Evolutionary conservation across 2,113 vertebrate genomes (phyloP), one percentile per base, ranked within the genome.

Genomic region (Apteryx owenii): DNA sequence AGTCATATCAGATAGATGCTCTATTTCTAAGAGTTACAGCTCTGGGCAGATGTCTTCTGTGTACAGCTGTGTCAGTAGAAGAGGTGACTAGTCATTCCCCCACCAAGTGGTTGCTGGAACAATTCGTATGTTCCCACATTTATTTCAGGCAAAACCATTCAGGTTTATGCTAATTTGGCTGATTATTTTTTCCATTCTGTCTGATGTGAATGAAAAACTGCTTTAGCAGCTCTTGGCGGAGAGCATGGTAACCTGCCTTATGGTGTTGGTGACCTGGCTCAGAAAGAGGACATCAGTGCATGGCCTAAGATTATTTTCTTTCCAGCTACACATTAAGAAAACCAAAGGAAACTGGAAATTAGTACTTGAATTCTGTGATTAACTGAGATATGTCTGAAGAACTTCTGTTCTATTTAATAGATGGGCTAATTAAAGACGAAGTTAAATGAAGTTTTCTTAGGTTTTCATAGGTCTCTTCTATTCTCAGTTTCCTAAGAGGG

Each of bases 181-280:
- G 44, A 60, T 33, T 58, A 58, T 17, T 58, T 58, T 60, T 60
- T 33, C 29, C 29, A 16, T 33, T 54, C 16, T 29, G 16, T 66
- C 68, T 90, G 13, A 8, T 71, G 17, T 83, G 33, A 90, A 73
- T 23, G 17, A 62, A 83, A 77, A 78, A 26, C 3, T 8, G 3
- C 18, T n/a, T 84, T 60, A 50, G 54, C 19, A 73, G 33, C 46
- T 66, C 8, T 56, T 29, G 36, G 17, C 9, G 19, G 31, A 65
- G 9, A 65, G 9, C 38, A 70, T 5, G 4, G 6, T 48, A 38
- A 31, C 22, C 23, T 65, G 21, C 17, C 10, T 89, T 78, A 36
- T 7, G 50, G 54, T 70, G 26, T 10, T 64, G 46, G 18, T 71
- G 60, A 10, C 60, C 29, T 0, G 0, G 1, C 61, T 92, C 7